These are phyloP conservation scores for Heliornis fulica DNA, from an alignment of 2,113 vertebrate genomes.

Conservation along the genomic window DNA sequence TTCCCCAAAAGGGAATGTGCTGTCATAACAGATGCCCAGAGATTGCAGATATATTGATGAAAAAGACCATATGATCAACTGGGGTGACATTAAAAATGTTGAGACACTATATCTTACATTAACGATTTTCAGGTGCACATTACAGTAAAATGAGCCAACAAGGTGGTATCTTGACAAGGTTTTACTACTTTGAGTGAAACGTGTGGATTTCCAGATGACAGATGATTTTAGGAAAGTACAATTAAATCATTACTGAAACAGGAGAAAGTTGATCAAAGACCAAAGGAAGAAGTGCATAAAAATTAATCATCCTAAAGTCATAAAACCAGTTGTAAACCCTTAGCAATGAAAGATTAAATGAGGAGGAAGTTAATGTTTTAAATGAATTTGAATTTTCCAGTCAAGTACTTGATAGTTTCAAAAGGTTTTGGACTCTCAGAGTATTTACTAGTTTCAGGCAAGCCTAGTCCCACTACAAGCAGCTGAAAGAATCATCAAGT, in stretches of 20 bases:
- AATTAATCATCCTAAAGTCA: constrained; percentile 44
- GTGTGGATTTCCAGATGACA: constrained; percentile 36
- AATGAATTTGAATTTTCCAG: constrained; percentile 62
- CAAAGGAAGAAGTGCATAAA: constrained; percentile 54
- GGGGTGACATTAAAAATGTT: neutral
- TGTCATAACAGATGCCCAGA: neutral
- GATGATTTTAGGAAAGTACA: constrained; percentile 36
- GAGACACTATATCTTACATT: constrained; percentile 16
- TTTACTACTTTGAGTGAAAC: neutral
- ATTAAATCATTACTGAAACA: constrained; percentile 44
- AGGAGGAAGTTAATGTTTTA: constrained; percentile 58
- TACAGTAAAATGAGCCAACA: neutral
- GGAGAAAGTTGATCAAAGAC: constrained; percentile 54
- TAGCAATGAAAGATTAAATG: constrained; percentile 56
- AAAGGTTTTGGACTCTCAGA: neutral
- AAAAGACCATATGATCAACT: neutral
- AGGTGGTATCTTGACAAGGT: neutral
- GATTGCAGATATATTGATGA: neutral
- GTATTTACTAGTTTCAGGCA: constrained; percentile 30
- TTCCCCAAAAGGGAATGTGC: constrained; percentile 8
- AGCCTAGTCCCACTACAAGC: neutral
- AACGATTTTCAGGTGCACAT: neutral
- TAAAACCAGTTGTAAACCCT: constrained; percentile 60
- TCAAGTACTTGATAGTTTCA: constrained; percentile 1
- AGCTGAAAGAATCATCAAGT: constrained; percentile 1